phyloP scores from a whole-genome alignment of 1,140 invertebrate genomes.

The Drosophila watanabei region DNA sequence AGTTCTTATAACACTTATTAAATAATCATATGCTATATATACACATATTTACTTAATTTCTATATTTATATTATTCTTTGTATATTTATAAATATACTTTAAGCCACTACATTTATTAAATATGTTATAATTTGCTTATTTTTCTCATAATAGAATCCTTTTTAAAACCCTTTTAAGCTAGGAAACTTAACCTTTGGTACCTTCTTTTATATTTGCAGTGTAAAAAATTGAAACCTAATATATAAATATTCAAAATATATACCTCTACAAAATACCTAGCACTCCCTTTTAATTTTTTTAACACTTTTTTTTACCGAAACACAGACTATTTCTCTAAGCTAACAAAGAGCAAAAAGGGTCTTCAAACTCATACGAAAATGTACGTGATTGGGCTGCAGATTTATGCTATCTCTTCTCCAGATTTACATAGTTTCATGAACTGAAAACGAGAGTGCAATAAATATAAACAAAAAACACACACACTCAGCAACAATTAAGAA shows the following conservation, averaged over 20 bases:
- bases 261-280: neutral
- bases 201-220: neutral
- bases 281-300: constrained; percentile 9
- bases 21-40: too few species aligned
- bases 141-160: neutral
- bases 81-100: too few species aligned
- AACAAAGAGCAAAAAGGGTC: constrained; percentile 60
- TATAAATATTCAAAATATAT: neutral
- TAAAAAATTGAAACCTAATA: neutral
- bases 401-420: constrained; percentile 35
- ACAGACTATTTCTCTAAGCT: constrained; percentile 8
- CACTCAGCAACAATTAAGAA: constrained; percentile 53
- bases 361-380: constrained; percentile 59
- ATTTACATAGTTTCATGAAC: constrained; percentile 52
- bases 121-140: neutral
- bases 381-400: constrained; percentile 67
- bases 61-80: too few species aligned
- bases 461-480: constrained; percentile 18
- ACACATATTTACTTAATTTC: too few species aligned
- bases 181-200: neutral
- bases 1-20: too few species aligned
- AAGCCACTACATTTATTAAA: neutral
- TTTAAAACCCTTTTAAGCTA: too few species aligned
- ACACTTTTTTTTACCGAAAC: neutral
- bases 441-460: constrained; percentile 35